Percentiles rank a stretch among this genome's conserved stretches.
These are phyloP conservation scores for Apis florea DNA, from an alignment of 1,140 invertebrate genomes.

Conservation along the genomic window DNA sequence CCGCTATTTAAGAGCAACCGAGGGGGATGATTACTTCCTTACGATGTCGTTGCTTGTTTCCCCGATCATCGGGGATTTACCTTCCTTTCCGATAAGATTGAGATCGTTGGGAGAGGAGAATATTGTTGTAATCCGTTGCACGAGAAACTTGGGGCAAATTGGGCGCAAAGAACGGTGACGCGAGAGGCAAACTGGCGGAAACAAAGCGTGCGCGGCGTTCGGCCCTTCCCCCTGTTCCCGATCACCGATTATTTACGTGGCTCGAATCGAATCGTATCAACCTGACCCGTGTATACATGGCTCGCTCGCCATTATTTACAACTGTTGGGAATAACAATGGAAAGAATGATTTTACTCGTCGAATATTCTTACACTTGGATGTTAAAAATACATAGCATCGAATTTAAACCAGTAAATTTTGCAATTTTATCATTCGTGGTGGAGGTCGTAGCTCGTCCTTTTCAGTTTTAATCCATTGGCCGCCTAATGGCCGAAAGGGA, in stretches of 20 bases:
- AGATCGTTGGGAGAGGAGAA: constrained; percentile 47
- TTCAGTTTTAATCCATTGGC: background rate
- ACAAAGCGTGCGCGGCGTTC: background rate
- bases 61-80: constrained; percentile 34
- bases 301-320: background rate
- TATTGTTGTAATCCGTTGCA: constrained; percentile 38
- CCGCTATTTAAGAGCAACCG: constrained; percentile 37
- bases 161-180: constrained; percentile 1
- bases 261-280: background rate
- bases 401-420: background rate
- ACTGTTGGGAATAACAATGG: background rate
- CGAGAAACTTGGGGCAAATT: constrained; percentile 19
- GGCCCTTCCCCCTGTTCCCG: background rate
- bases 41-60: constrained; percentile 51
- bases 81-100: constrained; percentile 59
- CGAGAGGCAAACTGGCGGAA: background rate
- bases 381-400: no score
- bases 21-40: constrained; percentile 55
- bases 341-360: no score
- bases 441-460: background rate
- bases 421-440: background rate
- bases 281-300: background rate
- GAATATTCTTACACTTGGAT: no score
- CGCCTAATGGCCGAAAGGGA: background rate
- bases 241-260: background rate